Percentiles rank a stretch among this genome's conserved stretches.
phyloP scores from a whole-genome alignment of 2,113 vertebrate species.

The Scatophagus argus region DNA sequence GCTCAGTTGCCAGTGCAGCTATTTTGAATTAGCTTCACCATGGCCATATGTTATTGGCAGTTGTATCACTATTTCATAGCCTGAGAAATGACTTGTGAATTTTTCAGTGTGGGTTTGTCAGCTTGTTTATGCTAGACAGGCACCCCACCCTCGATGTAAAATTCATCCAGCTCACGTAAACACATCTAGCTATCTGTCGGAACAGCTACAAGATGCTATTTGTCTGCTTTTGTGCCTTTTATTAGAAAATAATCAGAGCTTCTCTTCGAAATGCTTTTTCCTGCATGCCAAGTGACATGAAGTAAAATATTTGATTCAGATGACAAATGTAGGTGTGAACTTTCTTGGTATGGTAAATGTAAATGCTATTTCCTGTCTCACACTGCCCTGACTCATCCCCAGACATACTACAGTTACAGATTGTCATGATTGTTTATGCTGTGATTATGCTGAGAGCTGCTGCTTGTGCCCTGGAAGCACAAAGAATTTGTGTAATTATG shows the following conservation, averaged over 20 bases:
- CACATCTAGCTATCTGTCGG: constrained; percentile 19
- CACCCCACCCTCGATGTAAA: constrained; percentile 33
- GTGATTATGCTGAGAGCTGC: constrained; percentile 41
- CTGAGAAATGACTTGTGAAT: constrained; percentile 31
- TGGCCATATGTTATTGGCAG: constrained; percentile 42
- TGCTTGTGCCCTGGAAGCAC: constrained; percentile 38
- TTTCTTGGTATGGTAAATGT: constrained; percentile 20
- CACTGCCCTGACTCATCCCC: constrained; percentile 42
- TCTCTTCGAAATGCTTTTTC: constrained; percentile 2
- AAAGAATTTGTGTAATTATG: constrained; percentile 23
- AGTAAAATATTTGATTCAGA: constrained; percentile 23
- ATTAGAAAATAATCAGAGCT: constrained; percentile 24
- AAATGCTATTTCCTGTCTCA: constrained; percentile 1
- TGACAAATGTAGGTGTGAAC: constrained; percentile 34
- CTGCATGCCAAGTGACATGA: constrained; percentile 17
- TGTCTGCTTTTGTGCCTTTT: constrained; percentile 27
- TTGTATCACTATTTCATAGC: constrained; percentile 51
- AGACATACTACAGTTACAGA: constrained; percentile 53
- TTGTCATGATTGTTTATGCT: constrained; percentile 48
- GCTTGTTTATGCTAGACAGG: constrained; percentile 41
- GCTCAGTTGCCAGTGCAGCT: constrained; percentile 24
- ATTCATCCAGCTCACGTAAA: constrained; percentile 39
- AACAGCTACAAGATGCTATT: constrained; percentile 37
- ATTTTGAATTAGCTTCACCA: constrained; percentile 35
- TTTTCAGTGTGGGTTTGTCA: constrained; percentile 25